Percentiles rank a stretch among this genome's conserved stretches.
phyloP scores from a whole-genome alignment of 2,797 vertebrate species.

The Brotula barbata region DNA sequence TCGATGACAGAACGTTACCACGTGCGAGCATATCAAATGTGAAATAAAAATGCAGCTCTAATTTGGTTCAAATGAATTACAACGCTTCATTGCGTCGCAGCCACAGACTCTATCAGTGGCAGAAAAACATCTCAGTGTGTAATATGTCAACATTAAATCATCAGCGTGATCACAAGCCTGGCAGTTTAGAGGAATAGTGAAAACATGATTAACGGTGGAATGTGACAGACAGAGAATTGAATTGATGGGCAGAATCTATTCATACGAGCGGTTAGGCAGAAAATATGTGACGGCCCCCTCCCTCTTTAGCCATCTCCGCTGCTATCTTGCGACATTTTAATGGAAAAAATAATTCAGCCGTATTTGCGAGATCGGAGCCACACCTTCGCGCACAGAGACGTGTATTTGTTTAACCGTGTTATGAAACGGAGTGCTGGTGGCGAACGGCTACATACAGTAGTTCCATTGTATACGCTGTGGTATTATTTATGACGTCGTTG shows the following conservation, averaged over 20 bases:
- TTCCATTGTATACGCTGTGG: slow-evolving; percentile 33
- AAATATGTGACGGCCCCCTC: slow-evolving; percentile 49
- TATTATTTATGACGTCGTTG: slow-evolving; percentile 7
- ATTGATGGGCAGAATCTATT: slow-evolving; percentile 51
- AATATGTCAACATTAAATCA: slow-evolving; percentile 68
- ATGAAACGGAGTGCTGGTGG: slow-evolving; percentile 32
- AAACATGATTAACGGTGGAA: slow-evolving; percentile 60
- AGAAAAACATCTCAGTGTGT: slow-evolving; percentile 61
- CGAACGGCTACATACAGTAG: slow-evolving; percentile 35
- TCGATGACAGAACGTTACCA: slow-evolving; percentile 20
- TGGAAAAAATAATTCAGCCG: slow-evolving; percentile 56
- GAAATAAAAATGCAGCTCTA: slow-evolving; percentile 39
- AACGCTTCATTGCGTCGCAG: slow-evolving; percentile 53
- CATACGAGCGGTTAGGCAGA: slow-evolving; percentile 65
- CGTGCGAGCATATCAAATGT: slow-evolving; percentile 45
- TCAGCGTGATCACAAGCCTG: slow-evolving; percentile 57
- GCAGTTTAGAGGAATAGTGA: slow-evolving; percentile 53
- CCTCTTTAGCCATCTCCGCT: slow-evolving; percentile 29
- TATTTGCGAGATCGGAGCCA: slow-evolving; percentile 38
- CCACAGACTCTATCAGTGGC: slow-evolving; percentile 51
- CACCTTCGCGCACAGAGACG: slow-evolving; percentile 36
- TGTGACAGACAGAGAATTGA: slow-evolving; percentile 40
- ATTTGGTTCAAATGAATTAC: slow-evolving; percentile 60
- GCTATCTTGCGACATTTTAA: slow-evolving; percentile 48
- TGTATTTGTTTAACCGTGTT: slow-evolving; percentile 38